Evolutionary conservation across 1,140 invertebrate genomes (phyloP).

Genomic region (Achatina immaculata): DNA sequence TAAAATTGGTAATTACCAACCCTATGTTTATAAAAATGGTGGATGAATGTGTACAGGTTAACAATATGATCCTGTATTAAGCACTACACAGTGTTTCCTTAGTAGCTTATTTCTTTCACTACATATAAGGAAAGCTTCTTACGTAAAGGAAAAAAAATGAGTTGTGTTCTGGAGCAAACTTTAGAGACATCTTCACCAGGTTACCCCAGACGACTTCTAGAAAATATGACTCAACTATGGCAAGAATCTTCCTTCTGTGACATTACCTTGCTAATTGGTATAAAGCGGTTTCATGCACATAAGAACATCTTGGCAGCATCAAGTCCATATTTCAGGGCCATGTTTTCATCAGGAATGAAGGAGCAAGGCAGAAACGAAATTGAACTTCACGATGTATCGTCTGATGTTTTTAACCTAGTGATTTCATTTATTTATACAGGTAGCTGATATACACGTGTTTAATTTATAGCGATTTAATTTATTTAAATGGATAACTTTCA

Average conservation of each 20-base stretch:
- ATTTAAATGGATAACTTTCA: too few relatives aligned
- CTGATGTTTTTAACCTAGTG: slow-evolving; percentile 81
- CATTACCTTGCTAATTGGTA: slow-evolving; percentile 74
- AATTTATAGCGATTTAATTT: background rate
- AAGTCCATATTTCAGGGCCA: slow-evolving; percentile 60
- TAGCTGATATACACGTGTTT: slow-evolving; percentile 55
- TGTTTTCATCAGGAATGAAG: slow-evolving; percentile 59
- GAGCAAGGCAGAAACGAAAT: slow-evolving; percentile 76
- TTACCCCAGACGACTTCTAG: slow-evolving; percentile 40
- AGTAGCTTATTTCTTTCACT: too few relatives aligned
- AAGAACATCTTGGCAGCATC: slow-evolving; percentile 53
- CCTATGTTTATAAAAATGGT: too few relatives aligned
- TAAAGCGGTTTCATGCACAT: slow-evolving; percentile 44
- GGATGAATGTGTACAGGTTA: too few relatives aligned
- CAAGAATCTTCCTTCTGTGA: slow-evolving; percentile 82
- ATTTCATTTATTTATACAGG: slow-evolving; percentile 93
- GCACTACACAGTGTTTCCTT: too few relatives aligned
- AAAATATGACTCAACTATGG: slow-evolving; percentile 80
- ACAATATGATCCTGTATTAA: too few relatives aligned
- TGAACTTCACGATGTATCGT: slow-evolving; percentile 82
- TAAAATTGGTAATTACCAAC: too few relatives aligned
- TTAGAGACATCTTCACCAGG: slow-evolving; percentile 34
- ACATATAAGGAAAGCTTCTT: too few relatives aligned
- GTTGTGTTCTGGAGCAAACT: background rate
- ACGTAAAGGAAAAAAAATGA: too few relatives aligned